Base-by-base conservation (phyloP, 2,888 invertebrate genomes). In the Drosophila merina region DNA sequence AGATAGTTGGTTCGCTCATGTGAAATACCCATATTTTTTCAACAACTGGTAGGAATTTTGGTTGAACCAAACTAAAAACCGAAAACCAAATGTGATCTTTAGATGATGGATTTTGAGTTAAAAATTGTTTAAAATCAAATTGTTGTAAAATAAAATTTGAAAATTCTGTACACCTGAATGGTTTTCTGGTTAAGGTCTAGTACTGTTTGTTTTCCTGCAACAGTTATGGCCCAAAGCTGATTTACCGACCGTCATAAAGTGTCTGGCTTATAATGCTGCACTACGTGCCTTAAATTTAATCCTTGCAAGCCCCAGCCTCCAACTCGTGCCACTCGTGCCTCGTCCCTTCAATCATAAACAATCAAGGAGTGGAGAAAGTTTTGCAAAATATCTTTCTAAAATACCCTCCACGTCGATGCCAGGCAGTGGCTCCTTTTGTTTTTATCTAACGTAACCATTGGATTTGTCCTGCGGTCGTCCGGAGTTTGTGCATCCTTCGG, bases 31-130 rank as follows among this genome's bases (percentile, higher is more conserved):
- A 33, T 10, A 10, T 33, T n/a, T 0, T 10, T 10, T 9, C 10
- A 9, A 1, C 1, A 20, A 20, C 20, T 20, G 20, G 4, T 4
- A 1, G 5, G n/a, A 10, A 36, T 36, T 36, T 57, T 38, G 14
- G 33, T 42, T 20, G 28, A 20, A n/a, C 55, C 10, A 50, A 20
- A 28, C 20, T 20, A 14, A 40, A 26, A 31, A 72, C 44, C 47
- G 52, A 58, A 72, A 67, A 57, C 59, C 56, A 62, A 76, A 67
- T 68, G 68, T 57, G 72, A 79, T 67, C 14, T 7, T 7, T 31
- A 33, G 9, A 33, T 33, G 33, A 33, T 33, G 10, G 9, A 33
- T 10, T 33, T 33, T 33, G 33, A 33, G 28, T 28, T 28, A 1
- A 28, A 28, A 6, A 28, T 28, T 28, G 20, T 28, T 28, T 28